Evolutionary conservation across 2,888 invertebrate species (phyloP).

Genomic region (Cheilosia variabilis): DNA sequence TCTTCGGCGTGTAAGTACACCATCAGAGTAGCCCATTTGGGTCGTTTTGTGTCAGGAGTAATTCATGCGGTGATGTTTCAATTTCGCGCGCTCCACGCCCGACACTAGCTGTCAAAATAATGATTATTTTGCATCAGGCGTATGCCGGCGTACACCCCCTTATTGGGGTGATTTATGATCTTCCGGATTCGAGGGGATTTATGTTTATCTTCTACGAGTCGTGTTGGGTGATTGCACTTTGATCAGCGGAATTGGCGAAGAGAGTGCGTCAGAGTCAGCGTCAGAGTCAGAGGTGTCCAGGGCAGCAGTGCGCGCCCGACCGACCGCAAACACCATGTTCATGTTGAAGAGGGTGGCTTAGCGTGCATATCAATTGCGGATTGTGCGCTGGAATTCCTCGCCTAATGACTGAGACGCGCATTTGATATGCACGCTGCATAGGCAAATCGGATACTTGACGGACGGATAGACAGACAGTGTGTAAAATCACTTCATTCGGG

Average conservation of each 20-base stretch:
- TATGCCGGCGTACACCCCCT: conserved; percentile 14
- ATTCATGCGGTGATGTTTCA: conserved; percentile 65
- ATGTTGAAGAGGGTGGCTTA: conserved; percentile 71
- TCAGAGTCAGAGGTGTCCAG: conserved; percentile 52
- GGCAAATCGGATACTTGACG: conserved; percentile 75
- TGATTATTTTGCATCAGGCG: conserved; percentile 45
- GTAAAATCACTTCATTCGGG: conserved; percentile 72
- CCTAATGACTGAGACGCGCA: conserved; percentile 64
- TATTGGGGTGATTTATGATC: conserved; percentile 70
- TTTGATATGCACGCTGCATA: conserved; percentile 72
- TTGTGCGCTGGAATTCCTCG: conserved; percentile 71
- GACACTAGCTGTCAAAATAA: conserved; percentile 73
- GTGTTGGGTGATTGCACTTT: conserved; percentile 65
- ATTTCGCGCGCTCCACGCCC: conserved; percentile 58
- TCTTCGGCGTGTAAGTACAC: conserved; percentile 34
- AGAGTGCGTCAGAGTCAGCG: conserved; percentile 36
- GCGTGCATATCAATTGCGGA: conserved; percentile 71
- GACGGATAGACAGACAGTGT: conserved; percentile 75
- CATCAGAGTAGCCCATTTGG: conserved; percentile 35
- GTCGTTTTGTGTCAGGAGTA: conserved; percentile 57
- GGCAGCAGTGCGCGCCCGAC: conserved; percentile 40
- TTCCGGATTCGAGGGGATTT: conserved; percentile 67
- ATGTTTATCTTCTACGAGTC: conserved; percentile 46
- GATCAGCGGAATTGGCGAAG: conserved; percentile 57
- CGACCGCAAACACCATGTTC: conserved; percentile 74